Percentiles rank a stretch among this genome's conserved stretches.
phyloP scores from a whole-genome alignment of 2,797 vertebrate genomes.

The Zalophus californianus region DNA sequence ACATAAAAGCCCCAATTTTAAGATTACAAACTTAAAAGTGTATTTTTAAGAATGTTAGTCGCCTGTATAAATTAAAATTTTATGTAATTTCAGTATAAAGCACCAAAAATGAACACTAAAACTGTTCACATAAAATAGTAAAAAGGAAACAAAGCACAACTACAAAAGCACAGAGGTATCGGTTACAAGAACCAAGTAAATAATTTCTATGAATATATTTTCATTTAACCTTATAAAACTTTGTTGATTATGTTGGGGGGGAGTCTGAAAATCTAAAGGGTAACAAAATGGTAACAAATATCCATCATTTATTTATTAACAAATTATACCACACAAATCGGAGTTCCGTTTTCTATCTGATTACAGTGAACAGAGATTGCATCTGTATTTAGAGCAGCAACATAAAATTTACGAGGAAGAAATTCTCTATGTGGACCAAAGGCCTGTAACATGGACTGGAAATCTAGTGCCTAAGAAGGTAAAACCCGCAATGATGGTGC shows the following conservation, averaged over 20 bases:
- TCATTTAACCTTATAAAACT: conserved; percentile 64
- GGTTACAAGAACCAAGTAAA: conserved; percentile 39
- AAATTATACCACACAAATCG: conserved; percentile 77
- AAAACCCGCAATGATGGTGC: neutral
- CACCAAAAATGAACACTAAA: conserved; percentile 62
- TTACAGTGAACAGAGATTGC: conserved; percentile 76
- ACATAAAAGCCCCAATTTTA: conserved; percentile 22
- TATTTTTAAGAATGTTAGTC: conserved; percentile 3
- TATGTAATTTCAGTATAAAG: conserved; percentile 45
- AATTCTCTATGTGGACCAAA: conserved; percentile 55
- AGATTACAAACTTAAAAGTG: conserved; percentile 46
- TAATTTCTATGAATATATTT: neutral
- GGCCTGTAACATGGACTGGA: conserved; percentile 45
- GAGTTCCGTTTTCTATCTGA: conserved; percentile 71
- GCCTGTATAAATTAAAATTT: conserved; percentile 43
- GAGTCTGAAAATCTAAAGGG: conserved; percentile 64
- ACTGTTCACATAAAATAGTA: conserved; percentile 39
- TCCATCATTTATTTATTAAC: conserved; percentile 82
- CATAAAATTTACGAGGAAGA: conserved; percentile 44
- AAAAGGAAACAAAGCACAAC: conserved; percentile 44
- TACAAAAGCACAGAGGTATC: conserved; percentile 32
- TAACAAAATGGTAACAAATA: conserved; percentile 72
- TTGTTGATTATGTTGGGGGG: conserved; percentile 29
- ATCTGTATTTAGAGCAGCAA: conserved; percentile 59
- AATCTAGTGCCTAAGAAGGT: conserved; percentile 38